A percentile compares a stretch with the other conserved stretches of the same genome.
phyloP scores from a whole-genome alignment of 2,113 vertebrate genomes.

The Hydrolagus affinis region DNA sequence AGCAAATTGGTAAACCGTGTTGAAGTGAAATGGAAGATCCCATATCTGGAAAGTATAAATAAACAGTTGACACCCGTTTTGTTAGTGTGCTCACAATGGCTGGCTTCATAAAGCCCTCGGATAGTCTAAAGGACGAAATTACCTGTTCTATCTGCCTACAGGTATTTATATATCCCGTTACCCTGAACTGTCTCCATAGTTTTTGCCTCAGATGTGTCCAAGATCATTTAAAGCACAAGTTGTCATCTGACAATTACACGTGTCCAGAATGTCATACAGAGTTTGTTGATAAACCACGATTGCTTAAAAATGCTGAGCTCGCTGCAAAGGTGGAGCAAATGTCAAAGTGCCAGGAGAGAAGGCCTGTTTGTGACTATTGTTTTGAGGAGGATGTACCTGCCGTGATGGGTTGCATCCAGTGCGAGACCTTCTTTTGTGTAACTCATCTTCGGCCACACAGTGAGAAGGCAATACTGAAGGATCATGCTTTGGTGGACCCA shows the following conservation, averaged over 20 bases:
- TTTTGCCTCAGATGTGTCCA: constrained; percentile 37
- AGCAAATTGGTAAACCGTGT: background rate
- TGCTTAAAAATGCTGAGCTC: constrained; percentile 35
- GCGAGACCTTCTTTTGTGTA: constrained; percentile 31
- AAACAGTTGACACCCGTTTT: background rate
- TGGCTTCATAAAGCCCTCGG: constrained; percentile 33
- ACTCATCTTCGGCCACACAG: constrained; percentile 31
- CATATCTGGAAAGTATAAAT: constrained; percentile 10
- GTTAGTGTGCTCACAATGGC: background rate
- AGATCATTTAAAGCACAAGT: constrained; percentile 44
- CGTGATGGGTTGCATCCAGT: constrained; percentile 31
- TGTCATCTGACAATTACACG: constrained; percentile 40
- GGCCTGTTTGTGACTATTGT: constrained; percentile 28
- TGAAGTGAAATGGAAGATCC: constrained; percentile 6
- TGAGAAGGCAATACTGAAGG: constrained; percentile 8
- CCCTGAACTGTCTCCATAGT: constrained; percentile 34
- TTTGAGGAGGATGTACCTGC: constrained; percentile 29
- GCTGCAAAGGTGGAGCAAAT: constrained; percentile 33
- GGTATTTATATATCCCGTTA: constrained; percentile 37
- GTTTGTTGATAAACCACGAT: constrained; percentile 37
- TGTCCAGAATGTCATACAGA: constrained; percentile 36
- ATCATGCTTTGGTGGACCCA: constrained; percentile 25
- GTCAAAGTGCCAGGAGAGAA: constrained; percentile 16
- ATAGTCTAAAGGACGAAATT: constrained; percentile 40
- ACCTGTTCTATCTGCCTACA: constrained; percentile 39